Conservation (phyloP, 2,113 vertebrate genomes). For the Tachysurus fulvidraco region DNA sequence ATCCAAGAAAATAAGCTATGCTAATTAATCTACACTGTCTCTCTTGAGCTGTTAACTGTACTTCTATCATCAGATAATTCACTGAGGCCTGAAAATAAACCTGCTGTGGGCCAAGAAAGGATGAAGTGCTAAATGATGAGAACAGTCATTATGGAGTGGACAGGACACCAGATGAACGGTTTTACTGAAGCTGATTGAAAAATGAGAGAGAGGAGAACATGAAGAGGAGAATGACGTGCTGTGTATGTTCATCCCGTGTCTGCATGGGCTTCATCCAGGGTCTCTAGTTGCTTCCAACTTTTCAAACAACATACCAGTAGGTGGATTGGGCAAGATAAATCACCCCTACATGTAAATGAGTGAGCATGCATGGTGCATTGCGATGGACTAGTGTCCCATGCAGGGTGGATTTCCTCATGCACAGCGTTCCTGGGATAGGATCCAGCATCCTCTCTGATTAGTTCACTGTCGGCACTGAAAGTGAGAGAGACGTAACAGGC, state of each 20-base stretch:
- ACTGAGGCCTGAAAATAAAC: conserved; percentile 35
- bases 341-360: background rate
- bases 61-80: conserved; percentile 32
- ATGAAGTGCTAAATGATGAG: conserved; percentile 27
- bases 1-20: conserved; percentile 46
- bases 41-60: conserved; percentile 43
- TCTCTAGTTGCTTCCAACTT: background rate
- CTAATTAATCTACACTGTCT: conserved; percentile 48
- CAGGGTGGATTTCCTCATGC: background rate
- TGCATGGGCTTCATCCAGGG: background rate
- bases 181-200: conserved; percentile 47
- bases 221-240: conserved; percentile 14
- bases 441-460: background rate
- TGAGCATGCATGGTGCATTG: background rate
- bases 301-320: background rate
- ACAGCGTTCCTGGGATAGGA: background rate
- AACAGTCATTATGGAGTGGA: conserved; percentile 40
- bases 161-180: conserved; percentile 34
- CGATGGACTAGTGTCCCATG: background rate
- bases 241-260: background rate
- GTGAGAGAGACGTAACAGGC: background rate
- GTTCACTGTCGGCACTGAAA: background rate
- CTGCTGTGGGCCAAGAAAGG: conserved; percentile 30
- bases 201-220: background rate
- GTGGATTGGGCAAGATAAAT: background rate